Percentiles rank a stretch among this genome's conserved stretches.
Conservation (phyloP, 2,113 vertebrate species). For the Sinocyclocheilus anshuiensis region DNA sequence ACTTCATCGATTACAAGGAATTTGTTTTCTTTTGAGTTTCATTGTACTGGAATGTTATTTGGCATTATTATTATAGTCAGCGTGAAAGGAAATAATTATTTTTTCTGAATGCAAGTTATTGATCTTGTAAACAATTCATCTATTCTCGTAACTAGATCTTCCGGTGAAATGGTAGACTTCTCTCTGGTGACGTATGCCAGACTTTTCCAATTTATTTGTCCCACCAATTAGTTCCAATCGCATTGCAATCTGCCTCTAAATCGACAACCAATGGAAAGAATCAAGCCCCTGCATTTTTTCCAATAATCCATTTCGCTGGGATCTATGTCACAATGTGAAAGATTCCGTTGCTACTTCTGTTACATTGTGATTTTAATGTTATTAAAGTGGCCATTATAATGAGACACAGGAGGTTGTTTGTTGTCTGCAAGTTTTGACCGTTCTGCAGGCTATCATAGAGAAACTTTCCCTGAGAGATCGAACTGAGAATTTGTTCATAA, state of each 20-base stretch:
- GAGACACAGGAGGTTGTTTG: background rate
- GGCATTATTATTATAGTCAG: background rate
- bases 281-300: background rate
- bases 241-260: background rate
- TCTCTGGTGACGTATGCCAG: background rate
- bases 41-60: background rate
- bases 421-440: background rate
- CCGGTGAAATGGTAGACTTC: background rate
- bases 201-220: background rate
- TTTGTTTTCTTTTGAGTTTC: background rate
- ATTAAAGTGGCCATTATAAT: background rate
- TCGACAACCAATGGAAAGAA: background rate
- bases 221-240: background rate
- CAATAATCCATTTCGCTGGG: background rate
- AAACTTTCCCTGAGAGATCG: background rate
- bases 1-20: background rate
- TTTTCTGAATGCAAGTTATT: background rate
- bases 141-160: background rate
- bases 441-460: background rate
- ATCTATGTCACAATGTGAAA: background rate
- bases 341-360: background rate
- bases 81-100: background rate
- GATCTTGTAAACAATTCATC: background rate
- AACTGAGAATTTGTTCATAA: background rate
- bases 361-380: background rate